Base-by-base conservation (phyloP, 2,888 invertebrate species). In the Vannuccia rotundouncinata region DNA sequence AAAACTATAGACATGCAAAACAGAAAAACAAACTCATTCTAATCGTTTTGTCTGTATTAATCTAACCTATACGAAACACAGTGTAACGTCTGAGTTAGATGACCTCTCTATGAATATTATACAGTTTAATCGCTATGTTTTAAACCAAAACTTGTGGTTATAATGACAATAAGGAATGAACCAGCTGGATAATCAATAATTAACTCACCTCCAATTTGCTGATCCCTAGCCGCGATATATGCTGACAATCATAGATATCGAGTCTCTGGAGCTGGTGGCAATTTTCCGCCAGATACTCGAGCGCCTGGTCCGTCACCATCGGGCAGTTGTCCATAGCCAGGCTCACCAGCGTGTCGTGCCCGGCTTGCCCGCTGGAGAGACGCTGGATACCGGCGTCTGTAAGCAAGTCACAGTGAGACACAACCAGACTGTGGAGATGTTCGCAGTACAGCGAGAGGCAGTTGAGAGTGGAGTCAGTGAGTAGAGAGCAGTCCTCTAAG, bases 281-380 rank as follows among this genome's bases (percentile, higher is more conserved):
- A 81, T 94, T 93, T 22, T 80, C 59, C 83, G 92, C 92, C 84
- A 99, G 91, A 89, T 97, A 95, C 87, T 97, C 97, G 85, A 99
- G 90, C 78, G 97, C 94, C 25, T 93, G 93, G 90, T 99, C 99
- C 0, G 98, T 97, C 85, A 99, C 94, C 82, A 97, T 90, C 0
- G 99, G 99, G 89, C 99, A 99, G 90, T 99, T 99, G 90, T 99
- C 99, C 85, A 99, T 90, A 88, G 99, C 99, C 79, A 99, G 91
- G 59, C 30, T 59, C 79, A 29, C 73, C 25, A 87, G 78, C 17
- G 82, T 77, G 27, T 87, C 85, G 29, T 28, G 28, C 1, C 73
- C 81, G 25, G 28, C 29, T 10, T 17, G 17, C 17, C 75, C 74
- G 31, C 66, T 31, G 2, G 73, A 29, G 17, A 81, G 59, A 59